Base-by-base conservation (phyloP, 2,113 vertebrate genomes). In the Actinemys pallida region DNA sequence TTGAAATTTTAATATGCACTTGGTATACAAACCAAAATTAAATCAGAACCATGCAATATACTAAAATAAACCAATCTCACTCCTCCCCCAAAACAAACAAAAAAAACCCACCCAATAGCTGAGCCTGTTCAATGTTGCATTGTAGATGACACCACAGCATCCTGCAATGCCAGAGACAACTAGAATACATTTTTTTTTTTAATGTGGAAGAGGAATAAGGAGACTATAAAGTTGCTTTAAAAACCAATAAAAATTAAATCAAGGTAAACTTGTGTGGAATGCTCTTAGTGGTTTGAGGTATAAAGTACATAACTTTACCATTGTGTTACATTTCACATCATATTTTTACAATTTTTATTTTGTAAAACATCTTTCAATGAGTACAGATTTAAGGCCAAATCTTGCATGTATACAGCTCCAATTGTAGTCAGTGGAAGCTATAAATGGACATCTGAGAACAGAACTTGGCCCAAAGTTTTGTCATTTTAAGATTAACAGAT, bases 1-100 rank as follows among this genome's bases (percentile, higher is more conserved):
- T 84, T 89, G 91, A 83, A 29, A 97, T 96, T 96, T 95, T 96
- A 90, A 50, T 42, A 42, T 81, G 47, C 80, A 52, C 93, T 94
- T 93, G n/a, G 35, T 59, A 59, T 59, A 29, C 27, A 94, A 76
- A 82, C 80, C 81, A 91, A 94, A 96, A 94, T 96, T 93, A 88
- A 91, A 95, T 94, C 92, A 88, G 53, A 91, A 94, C 82, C 65
- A 11, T 83, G 89, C 90, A 59, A 29, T 93, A 53, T 8, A 59
- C 65, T 96, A 88, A 72, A 93, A 91, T 90, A 95, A 91, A 16
- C 53, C 9, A 57, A 31, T 29, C 25, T 59, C 57, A 57, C 56
- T 10, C 57, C 27, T 59, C 11, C 57, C 27, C 27, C 27, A 59
- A 59, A 29, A 59, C 57, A 31, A 59, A 27, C 57, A 59, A 29